Percentiles rank a stretch among this genome's conserved stretches.
Evolutionary conservation across 2,113 vertebrate species (phyloP).

Genomic region (Tiliqua scincoides): DNA sequence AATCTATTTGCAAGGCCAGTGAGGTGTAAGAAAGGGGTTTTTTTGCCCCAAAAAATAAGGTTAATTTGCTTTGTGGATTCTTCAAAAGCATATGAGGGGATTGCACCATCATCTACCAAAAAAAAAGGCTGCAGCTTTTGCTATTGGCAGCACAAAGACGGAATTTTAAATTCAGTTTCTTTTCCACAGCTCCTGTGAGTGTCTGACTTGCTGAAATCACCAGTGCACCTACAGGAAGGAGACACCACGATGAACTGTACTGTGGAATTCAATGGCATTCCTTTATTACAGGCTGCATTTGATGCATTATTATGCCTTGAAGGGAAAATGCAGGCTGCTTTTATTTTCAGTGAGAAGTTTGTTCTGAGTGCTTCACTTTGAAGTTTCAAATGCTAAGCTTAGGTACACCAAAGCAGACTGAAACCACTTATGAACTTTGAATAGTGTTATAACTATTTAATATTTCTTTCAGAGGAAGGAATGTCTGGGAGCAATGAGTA

Average conservation of each 20-base stretch:
- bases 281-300: slow-evolving; percentile 42
- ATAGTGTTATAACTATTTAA: slow-evolving; percentile 20
- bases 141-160: not conserved
- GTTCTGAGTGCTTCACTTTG: slow-evolving; percentile 31
- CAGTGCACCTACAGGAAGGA: slow-evolving; percentile 22
- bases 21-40: no score
- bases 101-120: not conserved
- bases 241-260: not conserved
- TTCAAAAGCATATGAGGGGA: not conserved
- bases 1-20: not conserved
- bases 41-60: no score
- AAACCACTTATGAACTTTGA: slow-evolving; percentile 45
- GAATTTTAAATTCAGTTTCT: slow-evolving; percentile 19
- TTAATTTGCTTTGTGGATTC: not conserved
- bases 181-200: slow-evolving; percentile 21
- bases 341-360: slow-evolving; percentile 33
- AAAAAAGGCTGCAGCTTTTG: not conserved
- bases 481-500: slow-evolving; percentile 31
- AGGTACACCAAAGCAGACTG: not conserved
- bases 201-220: slow-evolving; percentile 14
- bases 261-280: slow-evolving; percentile 31
- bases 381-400: slow-evolving; percentile 53
- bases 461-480: slow-evolving; percentile 18
- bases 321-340: slow-evolving; percentile 35
- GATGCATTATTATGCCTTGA: slow-evolving; percentile 51